Evolutionary conservation across 1,140 invertebrate species (phyloP), one percentile per base, ranked within the genome.

Genomic region (Drosophila melanica): DNA sequence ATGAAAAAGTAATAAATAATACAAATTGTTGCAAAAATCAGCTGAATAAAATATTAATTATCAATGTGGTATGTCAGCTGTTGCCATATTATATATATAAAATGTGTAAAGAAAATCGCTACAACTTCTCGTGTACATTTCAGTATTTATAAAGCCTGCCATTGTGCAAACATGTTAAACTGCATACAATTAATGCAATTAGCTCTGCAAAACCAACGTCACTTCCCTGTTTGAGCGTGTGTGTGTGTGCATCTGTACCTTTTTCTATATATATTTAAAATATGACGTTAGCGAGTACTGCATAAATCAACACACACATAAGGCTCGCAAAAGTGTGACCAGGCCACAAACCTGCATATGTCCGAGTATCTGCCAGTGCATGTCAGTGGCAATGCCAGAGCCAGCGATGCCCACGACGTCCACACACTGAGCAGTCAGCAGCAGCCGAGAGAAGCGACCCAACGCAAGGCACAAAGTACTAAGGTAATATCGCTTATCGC

Each of bases 181-280:
- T 27, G 16, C 11, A 23, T 12, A 3, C 30, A 47, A 47, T 39
- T n/a, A 48, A 47, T 48, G 42, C n/a, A 30, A 12, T n/a, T 45
- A 45, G 5, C 23, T 44, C 27, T 7, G n/a, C 23, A 33, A 58
- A 16, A 41, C 14, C 42, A 39, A 60, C 23, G 33, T 3, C 14
- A 50, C 6, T 30, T 20, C 10, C 1, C 16, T 37, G n/a, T 14
- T 10, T 66, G 14, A 47, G n/a, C 27, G 39, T 30, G 23, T 33
- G 16, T 18, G 35, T 55, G 41, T 8, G 16, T 27, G 48, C 8
- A 9, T 63, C 12, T 47, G 33, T 62, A 20, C 20, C 12, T 55
- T 39, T 71, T 23, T 27, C 18, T 44, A 45, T 71, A 58, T 71
- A 58, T 65, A 71, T 71, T 71, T 72, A 72, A 54, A 67, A 72